A percentile compares a stretch with the other conserved stretches of the same genome.
Conservation (phyloP, 2,113 vertebrate genomes). For the Forbesichthys papilliferus region DNA sequence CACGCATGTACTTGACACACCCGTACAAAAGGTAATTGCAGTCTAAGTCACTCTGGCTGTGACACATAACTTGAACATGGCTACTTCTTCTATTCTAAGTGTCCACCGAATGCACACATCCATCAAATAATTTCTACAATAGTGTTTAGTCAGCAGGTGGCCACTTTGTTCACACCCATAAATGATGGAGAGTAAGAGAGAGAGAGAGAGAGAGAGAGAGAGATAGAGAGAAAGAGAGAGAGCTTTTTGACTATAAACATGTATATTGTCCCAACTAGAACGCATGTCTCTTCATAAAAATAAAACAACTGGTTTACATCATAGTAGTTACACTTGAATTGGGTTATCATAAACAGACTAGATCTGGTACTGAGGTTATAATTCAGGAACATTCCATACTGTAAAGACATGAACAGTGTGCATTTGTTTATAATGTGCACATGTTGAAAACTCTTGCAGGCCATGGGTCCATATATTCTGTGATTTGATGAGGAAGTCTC, state of each 20-base stretch:
- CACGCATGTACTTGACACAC: neutral
- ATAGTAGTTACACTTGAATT: too few species aligned
- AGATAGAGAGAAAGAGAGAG: neutral
- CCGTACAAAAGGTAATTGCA: slow-evolving; percentile 31
- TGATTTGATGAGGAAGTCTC: too few species aligned
- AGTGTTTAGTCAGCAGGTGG: neutral
- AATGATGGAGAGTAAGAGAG: slow-evolving; percentile 1
- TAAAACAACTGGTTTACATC: too few species aligned
- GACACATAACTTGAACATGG: slow-evolving; percentile 23
- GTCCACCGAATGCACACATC: neutral
- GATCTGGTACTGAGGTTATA: too few species aligned
- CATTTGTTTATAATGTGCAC: too few species aligned
- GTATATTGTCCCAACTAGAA: neutral
- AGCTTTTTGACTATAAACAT: neutral
- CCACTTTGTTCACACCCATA: too few species aligned
- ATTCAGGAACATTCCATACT: too few species aligned
- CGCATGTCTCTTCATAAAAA: neutral
- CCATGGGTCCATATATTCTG: too few species aligned
- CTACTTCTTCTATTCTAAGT: neutral
- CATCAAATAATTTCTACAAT: neutral
- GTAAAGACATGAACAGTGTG: too few species aligned
- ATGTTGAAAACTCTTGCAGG: too few species aligned
- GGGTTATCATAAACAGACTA: too few species aligned
- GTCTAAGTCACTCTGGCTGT: slow-evolving; percentile 12
- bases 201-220: neutral